Base-by-base conservation (phyloP, 2,888 invertebrate genomes). In the Sabellastarte sp. region DNA sequence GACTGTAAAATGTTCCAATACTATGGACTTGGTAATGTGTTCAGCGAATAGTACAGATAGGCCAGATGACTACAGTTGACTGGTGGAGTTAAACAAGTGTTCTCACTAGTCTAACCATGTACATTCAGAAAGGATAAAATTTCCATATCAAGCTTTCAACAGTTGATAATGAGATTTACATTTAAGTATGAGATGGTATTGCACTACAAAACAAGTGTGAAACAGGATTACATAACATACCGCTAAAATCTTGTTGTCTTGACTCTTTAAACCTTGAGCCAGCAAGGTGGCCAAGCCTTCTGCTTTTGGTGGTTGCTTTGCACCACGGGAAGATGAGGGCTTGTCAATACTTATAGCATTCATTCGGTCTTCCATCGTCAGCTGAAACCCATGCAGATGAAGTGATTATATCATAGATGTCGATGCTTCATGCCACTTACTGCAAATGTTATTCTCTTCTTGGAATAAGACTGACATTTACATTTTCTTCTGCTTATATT, bases 221-320 rank as follows among this genome's bases (percentile, higher is more conserved):
- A n/a, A n/a, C n/a, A n/a, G n/a, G n/a, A n/a, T n/a, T n/a, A n/a
- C n/a, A n/a, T 30, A 20, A 71, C 77, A 72, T 74, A 82, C 82
- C 73, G 73, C 79, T 32, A 95, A 84, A 74, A 95, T 88, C 53
- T 84, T 86, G 67, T 87, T 87, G 79, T 96, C 93, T 76, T 90
- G 90, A 76, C 94, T 95, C 75, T 92, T 92, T 33, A 96, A 84
- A 0, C 93, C 94, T 75, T 86, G 95, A 61, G 93, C 87, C 5
- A 95, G 84, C 5, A 95, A 85, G 68, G 92, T 91, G 1, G 91
- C 90, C 76, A 93, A 87, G 83, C 92, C 93, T 77, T 91, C 89
- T 3, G 80, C 77, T 64, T 76, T 76, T 1, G 80, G 81, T 0
- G 75, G 76, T 32, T 70, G 66, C 28, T 55, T 72, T 3, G 57